Percentiles rank a stretch among this genome's conserved stretches.
These are phyloP conservation scores for Desmodus rotundus DNA, from an alignment of 2,113 vertebrate species.

Conservation along the genomic window DNA sequence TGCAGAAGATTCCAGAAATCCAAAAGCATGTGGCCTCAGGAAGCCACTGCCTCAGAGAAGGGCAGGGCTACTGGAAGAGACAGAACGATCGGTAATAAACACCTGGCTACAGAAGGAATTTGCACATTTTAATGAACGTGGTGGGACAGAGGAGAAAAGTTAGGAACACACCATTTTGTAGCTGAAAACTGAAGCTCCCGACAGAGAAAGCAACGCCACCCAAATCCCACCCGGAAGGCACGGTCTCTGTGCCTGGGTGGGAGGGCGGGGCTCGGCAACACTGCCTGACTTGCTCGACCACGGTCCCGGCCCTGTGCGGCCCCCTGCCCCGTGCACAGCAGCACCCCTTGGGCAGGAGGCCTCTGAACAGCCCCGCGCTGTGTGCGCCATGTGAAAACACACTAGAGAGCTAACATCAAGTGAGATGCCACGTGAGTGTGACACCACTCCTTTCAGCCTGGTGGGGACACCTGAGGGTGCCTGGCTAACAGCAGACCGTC, in stretches of 20 bases:
- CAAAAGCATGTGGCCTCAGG: background rate
- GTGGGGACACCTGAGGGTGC: background rate
- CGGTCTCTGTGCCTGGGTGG: accelerated
- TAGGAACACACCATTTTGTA: background rate
- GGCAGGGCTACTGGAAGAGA: background rate
- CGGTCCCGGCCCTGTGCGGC: accelerated
- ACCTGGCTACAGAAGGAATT: background rate
- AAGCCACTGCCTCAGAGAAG: background rate
- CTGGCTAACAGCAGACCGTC: accelerated
- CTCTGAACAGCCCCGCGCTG: background rate
- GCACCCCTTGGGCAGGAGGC: too few species aligned
- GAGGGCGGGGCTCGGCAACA: accelerated
- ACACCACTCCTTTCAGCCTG: background rate
- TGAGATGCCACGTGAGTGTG: background rate
- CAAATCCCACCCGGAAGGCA: background rate
- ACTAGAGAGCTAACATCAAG: too few species aligned
- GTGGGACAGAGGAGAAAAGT: too few species aligned
- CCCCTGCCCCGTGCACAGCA: accelerated
- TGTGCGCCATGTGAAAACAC: accelerated
- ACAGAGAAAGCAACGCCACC: background rate
- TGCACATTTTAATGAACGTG: too few species aligned
- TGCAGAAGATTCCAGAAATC: background rate
- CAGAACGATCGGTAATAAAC: background rate
- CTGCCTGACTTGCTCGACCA: accelerated
- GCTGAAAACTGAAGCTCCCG: background rate